These are phyloP conservation scores for Pelodytes ibericus DNA, from an alignment of 2,797 vertebrate genomes.

Conservation along the genomic window DNA sequence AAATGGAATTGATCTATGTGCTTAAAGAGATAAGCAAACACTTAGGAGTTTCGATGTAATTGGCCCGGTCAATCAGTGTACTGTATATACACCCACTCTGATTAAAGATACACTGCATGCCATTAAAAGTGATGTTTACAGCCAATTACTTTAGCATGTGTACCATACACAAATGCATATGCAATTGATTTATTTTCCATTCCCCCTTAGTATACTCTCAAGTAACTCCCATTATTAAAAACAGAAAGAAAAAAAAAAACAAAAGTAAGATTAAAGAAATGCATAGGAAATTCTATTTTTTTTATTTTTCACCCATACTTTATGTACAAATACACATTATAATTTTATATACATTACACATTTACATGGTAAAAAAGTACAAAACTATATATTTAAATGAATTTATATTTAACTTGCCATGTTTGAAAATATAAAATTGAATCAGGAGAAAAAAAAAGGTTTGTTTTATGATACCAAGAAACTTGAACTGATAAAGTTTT, in stretches of 20 bases:
- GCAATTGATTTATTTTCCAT: constrained; percentile 5
- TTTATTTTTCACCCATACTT: constrained; percentile 97
- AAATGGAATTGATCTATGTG: constrained; percentile 32
- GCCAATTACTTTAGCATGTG: constrained; percentile 24
- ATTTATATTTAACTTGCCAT: constrained; percentile 98
- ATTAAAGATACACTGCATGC: constrained; percentile 4
- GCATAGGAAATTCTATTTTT: constrained; percentile 74
- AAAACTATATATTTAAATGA: constrained; percentile 99
- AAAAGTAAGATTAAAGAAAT: constrained; percentile 25
- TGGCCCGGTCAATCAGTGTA: neutral
- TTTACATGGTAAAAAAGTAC: constrained; percentile 99
- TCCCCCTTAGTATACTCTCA: neutral
- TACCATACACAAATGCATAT: neutral
- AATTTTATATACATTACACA: constrained; percentile 99
- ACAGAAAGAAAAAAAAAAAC: neutral
- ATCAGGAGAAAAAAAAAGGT: constrained; percentile 63
- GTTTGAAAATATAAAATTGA: constrained; percentile 95
- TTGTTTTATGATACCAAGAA: constrained; percentile 74
- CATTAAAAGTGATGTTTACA: constrained; percentile 16
- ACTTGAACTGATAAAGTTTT: constrained; percentile 79
- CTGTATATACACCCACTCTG: neutral
- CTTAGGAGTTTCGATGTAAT: constrained; percentile 22
- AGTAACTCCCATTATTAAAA: neutral
- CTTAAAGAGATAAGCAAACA: constrained; percentile 31
- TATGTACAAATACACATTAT: constrained; percentile 99